phyloP scores from a whole-genome alignment of 2,888 invertebrate genomes.

The Dolomedes plantarius region DNA sequence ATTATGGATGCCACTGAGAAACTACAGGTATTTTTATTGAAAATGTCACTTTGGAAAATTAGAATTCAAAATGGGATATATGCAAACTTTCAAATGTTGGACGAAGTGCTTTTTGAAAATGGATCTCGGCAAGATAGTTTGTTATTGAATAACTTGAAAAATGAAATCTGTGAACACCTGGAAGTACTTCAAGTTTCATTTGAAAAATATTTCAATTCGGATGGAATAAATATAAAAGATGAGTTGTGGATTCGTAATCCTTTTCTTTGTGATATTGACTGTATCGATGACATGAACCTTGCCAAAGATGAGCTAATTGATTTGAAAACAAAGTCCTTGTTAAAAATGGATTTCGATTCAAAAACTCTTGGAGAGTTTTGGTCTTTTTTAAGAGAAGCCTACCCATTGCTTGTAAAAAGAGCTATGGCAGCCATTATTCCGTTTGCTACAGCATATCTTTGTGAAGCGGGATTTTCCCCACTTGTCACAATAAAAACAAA shows the following conservation, averaged over 20 bases:
- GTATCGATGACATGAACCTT: conserved; percentile 51
- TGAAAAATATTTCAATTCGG: conserved; percentile 7
- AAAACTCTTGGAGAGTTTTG: too few species aligned
- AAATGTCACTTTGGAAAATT: conserved; percentile 41
- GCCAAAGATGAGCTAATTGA: conserved; percentile 51
- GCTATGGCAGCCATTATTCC: too few species aligned
- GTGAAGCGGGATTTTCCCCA: too few species aligned
- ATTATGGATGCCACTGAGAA: conserved; percentile 42
- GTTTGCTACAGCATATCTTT: too few species aligned
- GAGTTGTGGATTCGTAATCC: conserved; percentile 48
- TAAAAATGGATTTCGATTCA: conserved; percentile 50
- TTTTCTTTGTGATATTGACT: conserved; percentile 50
- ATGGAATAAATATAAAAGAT: conserved; percentile 45
- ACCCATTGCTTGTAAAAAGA: too few species aligned
- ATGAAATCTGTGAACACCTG: too few species aligned
- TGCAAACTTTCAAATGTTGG: conserved; percentile 36
- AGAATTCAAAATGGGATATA: conserved; percentile 36
- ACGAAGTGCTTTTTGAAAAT: conserved; percentile 32
- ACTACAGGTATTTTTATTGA: conserved; percentile 37
- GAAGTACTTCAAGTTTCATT: too few species aligned
- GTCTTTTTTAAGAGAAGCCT: too few species aligned
- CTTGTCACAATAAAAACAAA: conserved; percentile 52
- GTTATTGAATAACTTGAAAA: conserved; percentile 4
- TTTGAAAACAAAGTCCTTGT: conserved; percentile 55
- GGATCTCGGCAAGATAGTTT: conserved; percentile 34